Percentiles rank a stretch among this genome's conserved stretches.
phyloP scores from a whole-genome alignment of 1,140 invertebrate species.

The Anadara kagoshimensis region DNA sequence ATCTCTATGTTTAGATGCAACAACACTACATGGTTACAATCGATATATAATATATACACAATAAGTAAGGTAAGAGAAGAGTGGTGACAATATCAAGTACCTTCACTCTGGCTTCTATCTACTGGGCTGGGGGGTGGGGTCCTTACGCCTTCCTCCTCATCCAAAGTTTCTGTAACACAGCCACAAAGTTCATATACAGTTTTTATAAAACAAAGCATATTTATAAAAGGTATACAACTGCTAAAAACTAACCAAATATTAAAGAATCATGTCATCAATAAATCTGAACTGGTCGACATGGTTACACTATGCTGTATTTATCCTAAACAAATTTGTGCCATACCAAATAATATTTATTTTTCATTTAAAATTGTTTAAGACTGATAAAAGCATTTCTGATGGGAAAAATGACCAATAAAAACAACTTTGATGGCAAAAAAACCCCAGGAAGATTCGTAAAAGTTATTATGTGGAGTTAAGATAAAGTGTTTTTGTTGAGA shows the following conservation, averaged over 20 bases:
- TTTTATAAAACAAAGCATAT: not conserved
- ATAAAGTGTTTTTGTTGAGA: too few species aligned
- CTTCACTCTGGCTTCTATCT: conserved; percentile 53
- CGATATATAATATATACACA: not conserved
- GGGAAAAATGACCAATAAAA: not conserved
- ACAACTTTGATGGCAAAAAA: not conserved
- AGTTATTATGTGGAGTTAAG: not conserved
- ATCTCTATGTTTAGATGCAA: not conserved
- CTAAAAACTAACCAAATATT: not conserved
- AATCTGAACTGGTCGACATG: not conserved
- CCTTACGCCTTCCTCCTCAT: conserved; percentile 50
- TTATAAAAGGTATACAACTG: not conserved
- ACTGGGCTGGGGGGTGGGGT: conserved; percentile 67
- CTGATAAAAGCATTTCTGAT: not conserved
- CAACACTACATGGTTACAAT: not conserved
- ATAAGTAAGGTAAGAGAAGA: not conserved
- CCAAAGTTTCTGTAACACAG: not conserved
- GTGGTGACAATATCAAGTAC: conserved; percentile 40
- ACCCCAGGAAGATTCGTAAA: not conserved
- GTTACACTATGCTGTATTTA: not conserved
- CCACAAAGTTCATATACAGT: not conserved
- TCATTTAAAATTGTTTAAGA: not conserved
- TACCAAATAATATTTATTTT: not conserved
- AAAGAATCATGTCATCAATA: not conserved
- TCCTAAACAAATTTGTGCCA: not conserved